A percentile compares a stretch with the other conserved stretches of the same genome.
phyloP scores from a whole-genome alignment of 2,888 invertebrate species.

The Boloria selene region DNA sequence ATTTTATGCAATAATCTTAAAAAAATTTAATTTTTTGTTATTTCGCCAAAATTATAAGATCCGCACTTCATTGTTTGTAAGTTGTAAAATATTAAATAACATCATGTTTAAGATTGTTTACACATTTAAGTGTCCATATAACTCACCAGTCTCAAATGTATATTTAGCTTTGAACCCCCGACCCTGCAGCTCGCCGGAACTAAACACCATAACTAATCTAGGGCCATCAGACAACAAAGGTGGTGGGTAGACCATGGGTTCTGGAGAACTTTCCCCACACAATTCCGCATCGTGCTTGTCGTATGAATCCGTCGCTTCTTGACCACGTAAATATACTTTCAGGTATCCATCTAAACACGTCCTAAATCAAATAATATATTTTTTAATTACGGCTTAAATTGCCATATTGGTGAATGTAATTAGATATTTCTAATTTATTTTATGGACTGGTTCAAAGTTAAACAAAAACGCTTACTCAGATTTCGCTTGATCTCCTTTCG shows the following conservation, averaged over 20 bases:
- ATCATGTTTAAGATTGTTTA: not conserved
- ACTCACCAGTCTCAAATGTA: conserved; percentile 90
- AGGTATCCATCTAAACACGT: conserved; percentile 95
- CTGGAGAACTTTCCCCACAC: conserved; percentile 86
- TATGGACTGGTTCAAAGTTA: not conserved
- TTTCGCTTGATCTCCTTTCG: conserved; percentile 60
- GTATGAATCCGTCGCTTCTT: conserved; percentile 95
- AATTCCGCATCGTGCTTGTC: conserved; percentile 96
- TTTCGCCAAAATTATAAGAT: no score
- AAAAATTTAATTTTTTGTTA: no score
- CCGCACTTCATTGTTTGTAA: no score
- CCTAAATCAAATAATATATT: conserved; percentile 36
- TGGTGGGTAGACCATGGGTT: conserved; percentile 81
- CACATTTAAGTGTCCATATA: not conserved
- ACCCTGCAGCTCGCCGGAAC: conserved; percentile 95
- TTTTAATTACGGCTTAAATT: not conserved
- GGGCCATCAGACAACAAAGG: conserved; percentile 95
- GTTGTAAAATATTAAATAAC: no score
- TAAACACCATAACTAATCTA: conserved; percentile 96
- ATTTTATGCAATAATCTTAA: no score
- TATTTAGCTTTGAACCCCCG: conserved; percentile 95
- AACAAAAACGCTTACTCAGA: conserved; percentile 94
- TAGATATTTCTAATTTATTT: no score
- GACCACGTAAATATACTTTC: conserved; percentile 94
- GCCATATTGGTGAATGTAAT: no score